phyloP scores from a whole-genome alignment of 2,888 invertebrate genomes.

The Ornithoptera alexandrae region DNA sequence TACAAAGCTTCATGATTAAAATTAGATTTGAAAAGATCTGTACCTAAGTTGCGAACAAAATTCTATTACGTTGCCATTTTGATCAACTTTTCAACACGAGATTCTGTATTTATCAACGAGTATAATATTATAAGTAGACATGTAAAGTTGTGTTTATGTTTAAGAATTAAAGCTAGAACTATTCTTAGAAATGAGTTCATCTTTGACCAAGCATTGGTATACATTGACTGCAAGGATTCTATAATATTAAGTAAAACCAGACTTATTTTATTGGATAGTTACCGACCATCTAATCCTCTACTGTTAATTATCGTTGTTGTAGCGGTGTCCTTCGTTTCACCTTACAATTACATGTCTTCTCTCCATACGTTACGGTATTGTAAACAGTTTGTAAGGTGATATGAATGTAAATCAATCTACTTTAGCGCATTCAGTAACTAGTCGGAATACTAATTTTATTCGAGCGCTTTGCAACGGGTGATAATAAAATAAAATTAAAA shows the following conservation, averaged over 20 bases:
- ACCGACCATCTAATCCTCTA: slow-evolving; percentile 20
- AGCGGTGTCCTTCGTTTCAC: slow-evolving; percentile 24
- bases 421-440: background rate
- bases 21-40: background rate
- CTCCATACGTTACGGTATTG: slow-evolving; percentile 3
- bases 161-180: background rate
- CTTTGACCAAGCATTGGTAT: slow-evolving; percentile 6
- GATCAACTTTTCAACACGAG: too few species aligned
- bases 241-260: slow-evolving; percentile 11
- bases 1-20: slow-evolving; percentile 34
- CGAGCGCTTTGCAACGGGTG: background rate
- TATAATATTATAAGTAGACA: too few species aligned
- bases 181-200: slow-evolving; percentile 24
- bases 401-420: slow-evolving; percentile 23
- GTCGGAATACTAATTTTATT: slow-evolving; percentile 1
- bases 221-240: slow-evolving; percentile 4
- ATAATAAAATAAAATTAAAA: too few species aligned
- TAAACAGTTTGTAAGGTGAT: slow-evolving; percentile 12
- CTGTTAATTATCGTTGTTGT: slow-evolving; percentile 8
- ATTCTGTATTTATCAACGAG: too few species aligned
- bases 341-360: slow-evolving; percentile 1
- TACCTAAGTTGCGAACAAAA: too few species aligned
- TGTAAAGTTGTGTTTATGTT: too few species aligned
- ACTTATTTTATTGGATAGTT: slow-evolving; percentile 21
- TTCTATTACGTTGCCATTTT: too few species aligned